Evolutionary conservation across 2,797 vertebrate genomes (phyloP).

Genomic region (Pteronotus mesoamericanus): DNA sequence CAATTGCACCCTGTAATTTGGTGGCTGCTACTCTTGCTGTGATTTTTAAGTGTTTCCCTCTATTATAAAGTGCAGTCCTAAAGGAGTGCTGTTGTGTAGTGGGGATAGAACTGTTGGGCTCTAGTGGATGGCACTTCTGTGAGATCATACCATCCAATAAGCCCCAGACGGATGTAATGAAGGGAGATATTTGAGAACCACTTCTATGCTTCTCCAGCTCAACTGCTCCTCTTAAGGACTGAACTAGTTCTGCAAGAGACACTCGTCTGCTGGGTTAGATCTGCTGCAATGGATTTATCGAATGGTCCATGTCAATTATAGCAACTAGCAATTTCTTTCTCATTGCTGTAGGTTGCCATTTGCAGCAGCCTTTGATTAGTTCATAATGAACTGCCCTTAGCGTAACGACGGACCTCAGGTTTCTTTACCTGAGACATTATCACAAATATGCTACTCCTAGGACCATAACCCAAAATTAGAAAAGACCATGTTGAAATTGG

Average conservation of each 20-base stretch:
- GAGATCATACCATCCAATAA: background rate
- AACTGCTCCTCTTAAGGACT: background rate
- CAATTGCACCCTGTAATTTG: background rate
- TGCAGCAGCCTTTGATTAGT: slow-evolving; percentile 7
- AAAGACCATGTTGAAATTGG: slow-evolving; percentile 18
- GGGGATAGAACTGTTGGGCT: background rate
- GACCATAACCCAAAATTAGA: slow-evolving; percentile 3
- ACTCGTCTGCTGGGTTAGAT: background rate
- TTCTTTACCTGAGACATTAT: background rate
- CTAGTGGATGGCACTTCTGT: slow-evolving; percentile 13
- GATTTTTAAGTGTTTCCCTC: slow-evolving; percentile 45
- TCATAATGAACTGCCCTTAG: slow-evolving; percentile 9
- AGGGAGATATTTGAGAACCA: slow-evolving; percentile 42
- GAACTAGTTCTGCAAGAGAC: background rate
- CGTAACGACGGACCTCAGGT: background rate
- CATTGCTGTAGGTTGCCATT: background rate
- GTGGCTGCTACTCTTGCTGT: background rate
- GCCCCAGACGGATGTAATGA: background rate
- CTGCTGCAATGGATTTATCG: background rate
- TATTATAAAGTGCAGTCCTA: background rate
- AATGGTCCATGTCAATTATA: background rate
- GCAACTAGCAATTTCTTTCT: background rate
- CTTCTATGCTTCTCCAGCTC: background rate
- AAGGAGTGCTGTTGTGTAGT: slow-evolving; percentile 26
- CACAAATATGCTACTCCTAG: background rate